Conservation (phyloP, 2,113 vertebrate genomes). For the Colistium nudipinnis region DNA sequence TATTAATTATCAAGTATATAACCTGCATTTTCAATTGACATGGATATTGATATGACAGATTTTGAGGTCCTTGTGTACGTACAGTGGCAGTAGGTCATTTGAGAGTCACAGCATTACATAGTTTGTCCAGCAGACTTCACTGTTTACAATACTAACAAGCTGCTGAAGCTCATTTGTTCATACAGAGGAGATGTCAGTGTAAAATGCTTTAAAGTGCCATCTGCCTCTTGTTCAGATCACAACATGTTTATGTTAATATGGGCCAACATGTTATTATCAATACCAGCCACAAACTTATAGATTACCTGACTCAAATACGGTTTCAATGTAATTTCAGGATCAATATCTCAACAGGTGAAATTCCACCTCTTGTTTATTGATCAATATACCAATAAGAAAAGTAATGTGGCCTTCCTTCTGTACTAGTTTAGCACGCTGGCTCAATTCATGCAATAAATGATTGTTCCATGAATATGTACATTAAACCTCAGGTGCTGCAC, state of each 20-base stretch:
- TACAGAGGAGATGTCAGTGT: not conserved
- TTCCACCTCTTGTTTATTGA: not conserved
- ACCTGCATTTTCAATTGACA: not conserved
- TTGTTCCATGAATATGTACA: constrained; percentile 30
- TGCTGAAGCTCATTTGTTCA: not conserved
- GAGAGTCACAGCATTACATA: not conserved
- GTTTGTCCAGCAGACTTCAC: constrained; percentile 17
- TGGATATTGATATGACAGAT: not conserved
- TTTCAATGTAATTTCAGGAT: not conserved
- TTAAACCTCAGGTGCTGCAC: constrained; percentile 45
- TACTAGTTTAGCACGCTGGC: constrained; percentile 8
- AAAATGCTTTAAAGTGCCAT: not conserved
- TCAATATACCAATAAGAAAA: not conserved
- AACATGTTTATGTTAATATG: not conserved
- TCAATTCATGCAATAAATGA: constrained; percentile 36
- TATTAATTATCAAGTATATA: not conserved
- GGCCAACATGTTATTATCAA: not conserved
- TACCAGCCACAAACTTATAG: not conserved
- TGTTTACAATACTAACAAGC: constrained; percentile 5
- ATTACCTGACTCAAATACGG: not conserved
- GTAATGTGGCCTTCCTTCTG: constrained; percentile 6
- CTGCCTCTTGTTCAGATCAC: not conserved
- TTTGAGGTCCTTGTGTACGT: not conserved
- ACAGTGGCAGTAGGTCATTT: not conserved
- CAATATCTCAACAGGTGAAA: constrained; percentile 1